Evolutionary conservation across 2,888 invertebrate species (phyloP), one percentile per base, ranked within the genome.

Genomic region (Callosobruchus maculatus): DNA sequence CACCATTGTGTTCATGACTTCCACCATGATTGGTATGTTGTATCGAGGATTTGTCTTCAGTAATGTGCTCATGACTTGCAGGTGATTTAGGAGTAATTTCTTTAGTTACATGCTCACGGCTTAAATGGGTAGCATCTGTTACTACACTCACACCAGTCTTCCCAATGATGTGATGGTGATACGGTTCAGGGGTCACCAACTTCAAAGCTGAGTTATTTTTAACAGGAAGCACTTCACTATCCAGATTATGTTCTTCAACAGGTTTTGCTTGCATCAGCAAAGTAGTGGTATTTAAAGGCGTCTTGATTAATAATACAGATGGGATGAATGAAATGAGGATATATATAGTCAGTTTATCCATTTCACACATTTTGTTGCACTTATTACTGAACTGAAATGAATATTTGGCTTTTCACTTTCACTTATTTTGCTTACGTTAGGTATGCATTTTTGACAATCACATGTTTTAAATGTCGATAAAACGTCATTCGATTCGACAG

Each of bases 41-140:
- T 13, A 13, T 18, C 1, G 49, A 7, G 49, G 49, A 49, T 49
- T 49, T 49, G 49, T 49, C 49, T 49, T 49, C 26, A 2, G 2
- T 26, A 26, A 7, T 4, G 3, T 26, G 26, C 26, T 26, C 49
- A 49, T 49, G 49, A 13, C 49, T 49, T 49, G 49, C 4, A 18
- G 4, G 49, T 18, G 49, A 49, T 7, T 49, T 49, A 1, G 49
- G 1, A 30, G 30, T 30, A 30, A 5, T n/a, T 26, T 26, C 13
- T 49, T 13, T 18, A 49, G 70, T 70, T 22, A 70, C 70, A n/a
- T 70, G 21, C 70, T 70, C 70, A n/a, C 70, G 70, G 26, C 70
- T 21, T 4, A 70, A 26, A 26, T 70, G 70, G 1, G 70, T 70
- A 22, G 70, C 22, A 70, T 70, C 70, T 21, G 22, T 22, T 26